Conservation (phyloP, 2,113 vertebrate genomes). For the Odocoileus hemionus region DNA sequence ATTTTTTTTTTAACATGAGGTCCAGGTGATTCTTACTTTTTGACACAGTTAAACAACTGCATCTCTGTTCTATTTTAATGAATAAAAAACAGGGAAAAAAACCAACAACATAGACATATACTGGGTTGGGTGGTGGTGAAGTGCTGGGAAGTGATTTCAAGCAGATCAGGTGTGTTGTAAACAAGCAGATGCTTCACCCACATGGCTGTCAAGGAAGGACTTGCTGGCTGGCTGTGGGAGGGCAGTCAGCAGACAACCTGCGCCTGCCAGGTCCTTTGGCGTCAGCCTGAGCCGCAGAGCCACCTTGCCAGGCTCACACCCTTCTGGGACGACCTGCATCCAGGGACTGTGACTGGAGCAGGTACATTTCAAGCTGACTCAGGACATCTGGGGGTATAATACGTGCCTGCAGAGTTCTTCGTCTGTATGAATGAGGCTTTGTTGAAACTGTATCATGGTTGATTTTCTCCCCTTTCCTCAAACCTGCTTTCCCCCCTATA, state of each 20-base stretch:
- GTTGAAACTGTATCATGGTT: not conserved
- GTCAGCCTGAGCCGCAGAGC: not conserved
- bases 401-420: not conserved
- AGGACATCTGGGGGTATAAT: not conserved
- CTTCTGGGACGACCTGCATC: not conserved
- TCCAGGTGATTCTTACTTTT: not conserved
- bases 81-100: not conserved
- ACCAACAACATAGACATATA: accelerated
- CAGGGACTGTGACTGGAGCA: not conserved
- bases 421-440: not conserved
- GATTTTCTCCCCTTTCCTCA: not conserved
- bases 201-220: not conserved
- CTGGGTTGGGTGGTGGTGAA: not conserved
- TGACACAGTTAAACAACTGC: not conserved
- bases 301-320: not conserved
- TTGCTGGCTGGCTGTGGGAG: not conserved
- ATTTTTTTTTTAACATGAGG: not conserved
- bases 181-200: accelerated
- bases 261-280: not conserved
- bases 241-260: not conserved
- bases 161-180: not conserved
- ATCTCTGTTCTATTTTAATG: not conserved
- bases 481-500: too few species aligned
- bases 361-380: not conserved
- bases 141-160: not conserved